Evolutionary conservation across 2,797 vertebrate species (phyloP), one percentile per base, ranked within the genome.

Genomic region (Neosalanx taihuensis): DNA sequence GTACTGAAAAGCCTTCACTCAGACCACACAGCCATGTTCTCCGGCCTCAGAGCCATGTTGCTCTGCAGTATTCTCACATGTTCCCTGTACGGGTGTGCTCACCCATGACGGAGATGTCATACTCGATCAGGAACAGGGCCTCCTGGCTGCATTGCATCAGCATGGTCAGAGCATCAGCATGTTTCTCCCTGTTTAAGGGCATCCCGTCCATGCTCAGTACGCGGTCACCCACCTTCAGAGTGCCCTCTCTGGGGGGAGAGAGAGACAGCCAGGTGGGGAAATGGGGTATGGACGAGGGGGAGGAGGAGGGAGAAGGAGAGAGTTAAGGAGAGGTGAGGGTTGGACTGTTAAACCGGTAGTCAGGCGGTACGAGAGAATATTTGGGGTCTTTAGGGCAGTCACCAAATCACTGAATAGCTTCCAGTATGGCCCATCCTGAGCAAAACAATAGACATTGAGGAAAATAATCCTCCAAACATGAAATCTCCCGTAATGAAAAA

Each of bases 41-140:
- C 88, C 85, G 81, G 83, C 87, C 86, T 87, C 79, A 81, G 81
- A 89, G 85, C 83, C 84, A 70, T 18, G 51, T 73, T 83, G 83
- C 77, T 77, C 81, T 76, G 72, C 17, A 7, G 66, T 68, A 30
- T 17, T 59, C n/a, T 41, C 67, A 59, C 67, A 69, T 59, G 18
- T 46, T 18, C 46, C 23, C 15, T 9, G 72, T 69, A 66, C 58
- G 67, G 79, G 82, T 78, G 81, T 76, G 80, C 92, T 94, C 92
- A 99, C 98, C 98, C 89, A 97, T 94, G 82, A 97, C 90, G 78
- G 93, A 92, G 86, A 99, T 94, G 69, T 99, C 97, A 9, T 99
- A 99, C 87, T 98, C 96, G 0, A 98, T 96, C 90, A 96, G 95
- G 92, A 98, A 97, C 78, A 96, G 90, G 0, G 96, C 95, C 86